A percentile compares a stretch with the other conserved stretches of the same genome.
These are phyloP conservation scores for Pangasius sanitwongsei DNA, from an alignment of 2,797 vertebrate genomes.

Conservation along the genomic window DNA sequence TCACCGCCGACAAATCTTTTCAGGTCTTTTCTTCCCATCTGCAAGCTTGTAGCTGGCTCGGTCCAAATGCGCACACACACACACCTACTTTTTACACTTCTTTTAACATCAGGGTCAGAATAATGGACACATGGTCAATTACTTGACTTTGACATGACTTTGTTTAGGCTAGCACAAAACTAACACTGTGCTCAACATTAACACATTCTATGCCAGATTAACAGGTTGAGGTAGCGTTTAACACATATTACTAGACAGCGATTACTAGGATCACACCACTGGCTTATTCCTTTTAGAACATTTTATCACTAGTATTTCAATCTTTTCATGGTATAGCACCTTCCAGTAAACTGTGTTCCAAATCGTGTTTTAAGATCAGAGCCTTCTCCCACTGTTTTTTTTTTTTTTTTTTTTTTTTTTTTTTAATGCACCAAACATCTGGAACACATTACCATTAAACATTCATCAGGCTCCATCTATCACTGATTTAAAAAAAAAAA, in stretches of 20 bases:
- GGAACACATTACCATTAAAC: neutral
- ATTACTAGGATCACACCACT: neutral
- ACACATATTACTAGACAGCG: neutral
- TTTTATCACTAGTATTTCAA: neutral
- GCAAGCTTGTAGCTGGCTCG: neutral
- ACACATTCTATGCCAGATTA: neutral
- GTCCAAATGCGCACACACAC: neutral
- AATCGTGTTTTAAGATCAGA: neutral
- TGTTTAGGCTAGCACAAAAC: neutral
- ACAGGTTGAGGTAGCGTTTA: neutral
- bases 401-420: neutral
- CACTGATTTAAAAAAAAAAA: neutral
- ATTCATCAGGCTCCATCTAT: neutral
- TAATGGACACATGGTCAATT: neutral
- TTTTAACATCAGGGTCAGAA: neutral
- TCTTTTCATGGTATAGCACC: neutral
- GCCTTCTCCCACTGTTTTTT: neutral
- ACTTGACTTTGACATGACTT: neutral
- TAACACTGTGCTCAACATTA: neutral
- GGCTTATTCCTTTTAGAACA: neutral
- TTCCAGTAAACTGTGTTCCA: neutral
- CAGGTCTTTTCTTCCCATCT: conserved; percentile 5
- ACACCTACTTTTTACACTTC: neutral
- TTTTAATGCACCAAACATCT: neutral
- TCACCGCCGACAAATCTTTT: conserved; percentile 35